These are phyloP conservation scores for Oncorhynchus nerka DNA, from an alignment of 2,113 vertebrate genomes.

Conservation along the genomic window DNA sequence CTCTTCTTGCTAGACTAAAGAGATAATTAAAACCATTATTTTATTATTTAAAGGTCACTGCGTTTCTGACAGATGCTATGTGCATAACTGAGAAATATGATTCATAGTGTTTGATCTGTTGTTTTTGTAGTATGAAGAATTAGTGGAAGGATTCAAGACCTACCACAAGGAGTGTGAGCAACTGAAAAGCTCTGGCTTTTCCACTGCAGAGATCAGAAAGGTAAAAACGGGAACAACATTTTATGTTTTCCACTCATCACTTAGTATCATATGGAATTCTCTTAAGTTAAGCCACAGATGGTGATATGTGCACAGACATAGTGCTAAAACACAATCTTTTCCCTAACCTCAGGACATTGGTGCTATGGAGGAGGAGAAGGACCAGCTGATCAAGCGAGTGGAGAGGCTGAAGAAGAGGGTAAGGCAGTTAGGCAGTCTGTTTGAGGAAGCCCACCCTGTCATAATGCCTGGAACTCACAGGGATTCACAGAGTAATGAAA, in stretches of 20 bases:
- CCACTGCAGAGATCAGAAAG: conserved; percentile 93
- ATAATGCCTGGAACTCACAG: conserved; percentile 59
- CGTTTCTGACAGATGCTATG: neutral
- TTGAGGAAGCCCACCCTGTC: conserved; percentile 44
- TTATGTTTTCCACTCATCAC: neutral
- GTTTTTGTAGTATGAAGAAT: conserved; percentile 87
- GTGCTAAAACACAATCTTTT: conserved; percentile 9
- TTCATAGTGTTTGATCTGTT: neutral
- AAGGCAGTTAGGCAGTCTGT: conserved; percentile 47
- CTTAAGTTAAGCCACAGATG: neutral
- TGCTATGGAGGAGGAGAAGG: conserved; percentile 97
- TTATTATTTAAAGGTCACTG: neutral
- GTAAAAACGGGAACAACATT: conserved; percentile 66
- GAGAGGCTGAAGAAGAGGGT: conserved; percentile 95
- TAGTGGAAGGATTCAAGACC: conserved; percentile 92
- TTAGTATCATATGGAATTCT: neutral
- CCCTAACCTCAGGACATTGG: conserved; percentile 83
- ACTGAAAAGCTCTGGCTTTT: conserved; percentile 91
- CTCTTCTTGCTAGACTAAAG: neutral
- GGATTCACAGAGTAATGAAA: conserved; percentile 78
- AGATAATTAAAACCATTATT: neutral
- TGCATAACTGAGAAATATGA: too few species aligned
- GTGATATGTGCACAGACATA: too few species aligned
- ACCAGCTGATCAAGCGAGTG: conserved; percentile 92
- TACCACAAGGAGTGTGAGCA: conserved; percentile 95